Conservation (phyloP, 2,888 invertebrate species). For the Phyllotreta striolata region DNA sequence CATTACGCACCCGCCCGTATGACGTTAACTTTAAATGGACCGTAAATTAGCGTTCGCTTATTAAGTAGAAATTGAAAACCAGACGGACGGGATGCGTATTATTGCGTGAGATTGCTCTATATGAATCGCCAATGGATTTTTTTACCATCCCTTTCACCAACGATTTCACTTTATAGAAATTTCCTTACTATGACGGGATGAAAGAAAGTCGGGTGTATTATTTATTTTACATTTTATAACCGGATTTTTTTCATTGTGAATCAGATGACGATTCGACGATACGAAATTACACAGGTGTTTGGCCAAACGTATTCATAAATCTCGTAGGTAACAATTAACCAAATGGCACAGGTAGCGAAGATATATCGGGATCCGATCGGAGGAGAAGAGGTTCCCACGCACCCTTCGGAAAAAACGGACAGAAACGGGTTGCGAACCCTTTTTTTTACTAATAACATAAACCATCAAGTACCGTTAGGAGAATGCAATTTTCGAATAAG, state of each 20-base stretch:
- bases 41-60: conserved; percentile 34
- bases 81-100: conserved; percentile 10
- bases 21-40: conserved; percentile 33
- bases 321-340: conserved; percentile 32
- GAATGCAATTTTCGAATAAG: conserved; percentile 38
- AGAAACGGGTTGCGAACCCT: conserved; percentile 41
- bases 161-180: no score
- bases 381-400: conserved; percentile 35
- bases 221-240: no score
- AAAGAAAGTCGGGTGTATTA: no score
- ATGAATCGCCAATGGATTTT: not conserved
- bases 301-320: conserved; percentile 26
- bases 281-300: conserved; percentile 24
- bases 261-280: not conserved
- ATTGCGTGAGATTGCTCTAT: not conserved
- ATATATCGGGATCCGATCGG: not conserved
- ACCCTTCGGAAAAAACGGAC: conserved; percentile 33
- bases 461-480: conserved; percentile 32
- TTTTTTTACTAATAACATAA: conserved; percentile 32
- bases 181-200: no score
- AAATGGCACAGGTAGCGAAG: conserved; percentile 37
- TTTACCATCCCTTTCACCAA: no score
- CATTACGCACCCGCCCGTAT: conserved; percentile 35
- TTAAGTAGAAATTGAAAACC: conserved; percentile 25
- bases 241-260: not conserved